Evolutionary conservation across 2,888 invertebrate genomes (phyloP).

Genomic region (Himalopsyche kuldschensis): DNA sequence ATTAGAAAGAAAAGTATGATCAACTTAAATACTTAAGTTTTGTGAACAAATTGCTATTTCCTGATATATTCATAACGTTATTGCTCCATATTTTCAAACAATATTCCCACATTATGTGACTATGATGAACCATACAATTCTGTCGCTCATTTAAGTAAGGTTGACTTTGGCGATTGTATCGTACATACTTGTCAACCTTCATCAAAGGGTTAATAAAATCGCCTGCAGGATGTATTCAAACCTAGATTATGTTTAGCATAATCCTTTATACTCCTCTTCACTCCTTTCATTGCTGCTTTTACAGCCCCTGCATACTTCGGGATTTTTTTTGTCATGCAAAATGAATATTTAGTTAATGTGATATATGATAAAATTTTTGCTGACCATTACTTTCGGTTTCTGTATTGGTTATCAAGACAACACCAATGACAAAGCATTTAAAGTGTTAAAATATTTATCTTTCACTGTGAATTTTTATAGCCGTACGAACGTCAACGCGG

Average conservation of each 20-base stretch:
- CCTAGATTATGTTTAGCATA: slow-evolving; percentile 5
- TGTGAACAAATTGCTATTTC: no score
- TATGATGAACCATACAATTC: background rate
- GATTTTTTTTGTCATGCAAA: background rate
- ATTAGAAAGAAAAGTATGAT: no score
- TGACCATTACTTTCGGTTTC: no score
- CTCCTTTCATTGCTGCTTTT: background rate
- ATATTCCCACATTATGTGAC: background rate
- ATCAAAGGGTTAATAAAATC: slow-evolving; percentile 1
- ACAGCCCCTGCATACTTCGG: background rate
- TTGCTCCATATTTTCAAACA: background rate
- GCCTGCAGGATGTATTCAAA: background rate
- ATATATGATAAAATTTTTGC: no score
- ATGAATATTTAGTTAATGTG: background rate
- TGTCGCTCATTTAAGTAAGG: background rate
- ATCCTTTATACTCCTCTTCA: background rate
- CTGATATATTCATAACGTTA: no score
- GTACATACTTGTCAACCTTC: background rate
- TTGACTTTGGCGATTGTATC: background rate
- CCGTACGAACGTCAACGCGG: no score
- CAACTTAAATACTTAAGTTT: no score
- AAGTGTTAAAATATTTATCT: no score
- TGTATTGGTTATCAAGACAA: no score
- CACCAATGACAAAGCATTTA: no score
- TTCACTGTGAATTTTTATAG: no score